Evolutionary conservation across 2,888 invertebrate species (phyloP).

Genomic region (Melanophora roralis): DNA sequence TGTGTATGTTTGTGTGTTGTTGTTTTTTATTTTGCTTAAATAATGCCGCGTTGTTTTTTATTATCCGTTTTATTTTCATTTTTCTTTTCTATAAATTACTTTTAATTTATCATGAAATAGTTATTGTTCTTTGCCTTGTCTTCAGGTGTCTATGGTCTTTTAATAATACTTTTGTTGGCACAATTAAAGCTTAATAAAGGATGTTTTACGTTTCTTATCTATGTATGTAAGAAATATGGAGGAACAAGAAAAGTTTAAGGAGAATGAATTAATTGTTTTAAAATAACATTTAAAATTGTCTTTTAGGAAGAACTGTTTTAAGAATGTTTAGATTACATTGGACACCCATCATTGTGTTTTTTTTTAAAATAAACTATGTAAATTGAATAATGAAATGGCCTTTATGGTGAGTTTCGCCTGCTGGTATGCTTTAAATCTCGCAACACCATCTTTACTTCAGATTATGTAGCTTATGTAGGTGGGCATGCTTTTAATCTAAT

Average conservation of each 20-base stretch:
- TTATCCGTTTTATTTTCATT: slow-evolving; percentile 6
- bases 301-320: slow-evolving; percentile 3
- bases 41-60: slow-evolving; percentile 11
- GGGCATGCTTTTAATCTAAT: too few relatives aligned
- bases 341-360: neutral
- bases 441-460: too few relatives aligned
- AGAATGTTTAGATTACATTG: neutral
- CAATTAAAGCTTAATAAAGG: slow-evolving; percentile 61
- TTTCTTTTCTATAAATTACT: neutral
- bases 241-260: neutral
- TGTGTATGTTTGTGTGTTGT: neutral
- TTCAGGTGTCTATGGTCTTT: slow-evolving; percentile 41
- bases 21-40: neutral
- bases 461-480: too few relatives aligned
- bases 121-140: slow-evolving; percentile 56
- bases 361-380: neutral
- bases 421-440: too few relatives aligned
- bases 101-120: slow-evolving; percentile 43
- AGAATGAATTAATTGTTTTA: neutral
- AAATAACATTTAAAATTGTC: neutral
- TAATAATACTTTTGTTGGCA: slow-evolving; percentile 39
- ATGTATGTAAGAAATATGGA: neutral
- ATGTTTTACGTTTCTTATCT: slow-evolving; percentile 19
- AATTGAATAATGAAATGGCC: too few relatives aligned
- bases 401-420: too few relatives aligned